A percentile compares a stretch with the other conserved stretches of the same genome.
These are phyloP conservation scores for Podarcis siculus DNA, from an alignment of 2,797 vertebrate species.

Conservation along the genomic window DNA sequence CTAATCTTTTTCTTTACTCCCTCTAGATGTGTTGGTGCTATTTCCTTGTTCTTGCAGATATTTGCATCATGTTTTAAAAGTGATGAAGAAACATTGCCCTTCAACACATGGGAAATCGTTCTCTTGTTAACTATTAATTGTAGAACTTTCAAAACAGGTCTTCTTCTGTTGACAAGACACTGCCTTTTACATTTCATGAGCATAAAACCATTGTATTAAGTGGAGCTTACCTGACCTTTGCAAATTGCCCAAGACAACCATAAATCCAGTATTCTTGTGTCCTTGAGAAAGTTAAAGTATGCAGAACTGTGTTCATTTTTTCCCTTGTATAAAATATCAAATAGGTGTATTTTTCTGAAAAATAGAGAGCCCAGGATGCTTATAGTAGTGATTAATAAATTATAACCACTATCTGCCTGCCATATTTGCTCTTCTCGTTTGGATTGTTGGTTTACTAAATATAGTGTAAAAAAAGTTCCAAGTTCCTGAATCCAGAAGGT, in stretches of 20 bases:
- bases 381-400: not conserved
- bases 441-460: not conserved
- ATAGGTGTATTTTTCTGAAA: not conserved
- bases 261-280: not conserved
- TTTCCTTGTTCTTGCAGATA: not conserved
- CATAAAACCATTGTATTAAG: not conserved
- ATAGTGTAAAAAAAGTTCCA: not conserved
- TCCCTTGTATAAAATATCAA: not conserved
- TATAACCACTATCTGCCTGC: not conserved
- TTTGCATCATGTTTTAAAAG: not conserved
- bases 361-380: not conserved
- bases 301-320: not conserved
- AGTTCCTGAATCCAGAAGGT: not conserved
- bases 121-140: not conserved
- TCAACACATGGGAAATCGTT: not conserved
- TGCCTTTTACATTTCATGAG: not conserved
- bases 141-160: not conserved
- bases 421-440: not conserved
- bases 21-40: not conserved
- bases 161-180: not conserved
- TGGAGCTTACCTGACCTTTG: not conserved
- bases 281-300: not conserved
- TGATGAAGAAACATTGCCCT: not conserved
- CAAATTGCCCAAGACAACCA: not conserved
- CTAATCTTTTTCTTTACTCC: not conserved